Evolutionary conservation across 1,140 invertebrate species (phyloP), one percentile per base, ranked within the genome.

Genomic region (Latrodectus geometricus): DNA sequence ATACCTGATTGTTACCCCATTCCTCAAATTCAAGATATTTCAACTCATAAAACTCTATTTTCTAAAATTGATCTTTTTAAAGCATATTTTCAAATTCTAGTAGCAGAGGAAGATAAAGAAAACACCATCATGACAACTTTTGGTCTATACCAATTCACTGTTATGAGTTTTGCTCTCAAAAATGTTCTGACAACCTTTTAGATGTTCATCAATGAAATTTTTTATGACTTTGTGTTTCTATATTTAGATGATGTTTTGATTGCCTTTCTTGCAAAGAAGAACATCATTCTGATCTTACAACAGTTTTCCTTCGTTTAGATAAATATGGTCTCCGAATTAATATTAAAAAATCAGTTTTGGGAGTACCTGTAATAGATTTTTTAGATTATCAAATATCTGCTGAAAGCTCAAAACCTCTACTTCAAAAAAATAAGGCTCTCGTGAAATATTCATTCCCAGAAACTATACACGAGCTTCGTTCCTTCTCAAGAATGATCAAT

Each of bases 41-140:
- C 52, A 75, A 56, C 0, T 54, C 15, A 11, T 21, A 52, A 75
- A 75, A 75, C 0, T 17, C 12, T 75, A 54, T 75, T 75, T 17
- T 54, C 73, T 50, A 75, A 75, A 75, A 52, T 56, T 75, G 48
- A 75, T 17, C 0, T 75, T 52, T 52, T 17, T 52, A 75, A 52
- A 54, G 8, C 49, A 15, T 56, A 75, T 75, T 75, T n/a, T n/a
- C 73, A 75, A 0, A 21, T 75, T 52, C 73, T 49, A n/a, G n/a
- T 75, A 50, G 49, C n/a, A n/a, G 52, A 75, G 0, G 73, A 52
- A n/a, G 11, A 75, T 56, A 75, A 75, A 35, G 17, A 5, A 20
- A 75, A 54, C 0, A 7, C 49, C 8, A 75, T 11, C 48, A 75
- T 50, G 8, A 50, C 73, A 52, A 14, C 49, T 50, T 50, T 50